Evolutionary conservation across 1,140 invertebrate species (phyloP), one percentile per base, ranked within the genome.

Genomic region (Capitella teleta): DNA sequence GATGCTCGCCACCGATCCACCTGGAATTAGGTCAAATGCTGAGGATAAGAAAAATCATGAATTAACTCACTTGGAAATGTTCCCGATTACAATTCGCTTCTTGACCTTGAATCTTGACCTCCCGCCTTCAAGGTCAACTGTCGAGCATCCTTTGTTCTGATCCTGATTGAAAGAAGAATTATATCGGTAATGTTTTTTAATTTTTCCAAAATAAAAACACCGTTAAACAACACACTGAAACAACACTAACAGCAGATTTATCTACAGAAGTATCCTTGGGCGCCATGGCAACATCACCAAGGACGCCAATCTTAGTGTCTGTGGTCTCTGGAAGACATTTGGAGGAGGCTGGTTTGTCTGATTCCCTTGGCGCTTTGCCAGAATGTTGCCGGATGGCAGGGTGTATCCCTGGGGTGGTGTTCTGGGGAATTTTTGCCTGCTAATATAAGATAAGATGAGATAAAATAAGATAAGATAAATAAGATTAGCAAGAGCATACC

Each of bases 51-150:
- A 34, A 16, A 12, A 40, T 8, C 25, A 18, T 14, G 38, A 2
- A 40, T 19, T 10, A 16, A 63, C 62, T 58, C 60, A 89, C 68
- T 86, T 87, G 0, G 87, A 90, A 16, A 87, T 82, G 73, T 92
- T 91, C 0, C 88, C 87, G 62, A 86, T 73, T 40, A 85, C 73
- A 46, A 86, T 65, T 53, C 67, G 62, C 26, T 66, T 65, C 55
- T 68, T 70, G 5, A 61, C 49, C 50, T 62, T 67, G 51, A 67
- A 67, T 24, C 61, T 54, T 21, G 61, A 52, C 18, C 51, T 47
- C 45, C 63, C 57, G 14, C 45, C 42, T 44, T 26, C 42, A 44
- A 6, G 16, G 12, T n/a, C 42, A 6, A 4, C 12, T 12, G 2
- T 44, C n/a, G 10, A 3, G n/a, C 30, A 32, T n/a, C 8, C 8